phyloP scores from a whole-genome alignment of 2,797 vertebrate genomes.

The Takifugu ocellatus region DNA sequence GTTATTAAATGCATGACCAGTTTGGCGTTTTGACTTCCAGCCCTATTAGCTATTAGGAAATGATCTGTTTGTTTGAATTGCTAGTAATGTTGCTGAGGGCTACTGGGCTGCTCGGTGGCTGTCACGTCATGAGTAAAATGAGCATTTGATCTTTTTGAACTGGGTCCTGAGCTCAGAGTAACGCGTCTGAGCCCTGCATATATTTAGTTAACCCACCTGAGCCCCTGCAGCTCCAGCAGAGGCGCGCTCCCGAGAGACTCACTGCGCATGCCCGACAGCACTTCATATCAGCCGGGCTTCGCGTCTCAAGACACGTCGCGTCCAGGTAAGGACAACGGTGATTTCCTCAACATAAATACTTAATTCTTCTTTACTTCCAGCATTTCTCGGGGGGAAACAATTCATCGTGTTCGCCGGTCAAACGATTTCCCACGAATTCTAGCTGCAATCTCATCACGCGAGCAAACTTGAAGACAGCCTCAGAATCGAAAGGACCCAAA shows the following conservation, averaged over 20 bases:
- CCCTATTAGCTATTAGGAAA: not conserved
- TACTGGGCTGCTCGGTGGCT: too few relatives aligned
- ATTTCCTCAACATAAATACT: not conserved
- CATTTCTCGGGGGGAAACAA: rapidly evolving
- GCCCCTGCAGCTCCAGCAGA: constrained; percentile 12
- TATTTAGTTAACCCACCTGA: constrained; percentile 30
- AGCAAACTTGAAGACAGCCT: constrained; percentile 25
- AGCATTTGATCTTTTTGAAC: too few relatives aligned
- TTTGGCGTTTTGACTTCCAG: too few relatives aligned
- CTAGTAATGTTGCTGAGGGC: too few relatives aligned
- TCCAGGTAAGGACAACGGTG: constrained; percentile 43
- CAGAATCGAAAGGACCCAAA: too few relatives aligned
- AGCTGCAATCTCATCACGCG: constrained; percentile 13
- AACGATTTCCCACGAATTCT: not conserved
- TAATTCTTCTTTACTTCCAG: not conserved
- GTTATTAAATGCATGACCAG: too few relatives aligned
- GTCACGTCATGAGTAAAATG: too few relatives aligned
- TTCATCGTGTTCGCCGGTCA: not conserved
- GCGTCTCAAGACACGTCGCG: constrained; percentile 58
- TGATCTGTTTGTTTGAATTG: too few relatives aligned
- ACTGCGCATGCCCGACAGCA: constrained; percentile 64
- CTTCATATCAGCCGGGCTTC: constrained; percentile 35
- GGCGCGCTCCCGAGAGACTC: not conserved
- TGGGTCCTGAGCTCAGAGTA: too few relatives aligned
- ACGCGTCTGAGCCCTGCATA: not conserved